Evolutionary conservation across 2,113 vertebrate genomes (phyloP).

Genomic region (Struthio camelus): DNA sequence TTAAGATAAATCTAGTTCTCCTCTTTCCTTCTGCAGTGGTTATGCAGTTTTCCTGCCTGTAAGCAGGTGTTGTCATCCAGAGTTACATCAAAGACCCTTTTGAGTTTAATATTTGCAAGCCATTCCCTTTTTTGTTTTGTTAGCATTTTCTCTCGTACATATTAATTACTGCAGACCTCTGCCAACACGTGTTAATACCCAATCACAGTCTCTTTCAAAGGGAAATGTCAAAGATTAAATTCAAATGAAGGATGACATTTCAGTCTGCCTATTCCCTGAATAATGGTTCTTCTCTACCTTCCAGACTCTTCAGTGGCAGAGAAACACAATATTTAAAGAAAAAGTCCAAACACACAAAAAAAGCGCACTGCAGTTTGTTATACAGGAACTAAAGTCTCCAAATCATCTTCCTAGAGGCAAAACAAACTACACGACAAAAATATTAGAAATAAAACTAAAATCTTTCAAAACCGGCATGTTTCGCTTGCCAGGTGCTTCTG

Average conservation of each 20-base stretch:
- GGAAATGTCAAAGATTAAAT: constrained; percentile 38
- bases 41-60: background rate
- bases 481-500: background rate
- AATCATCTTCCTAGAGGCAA: background rate
- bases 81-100: constrained; percentile 24
- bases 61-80: background rate
- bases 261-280: background rate
- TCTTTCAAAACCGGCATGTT: background rate
- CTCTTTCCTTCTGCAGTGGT: background rate
- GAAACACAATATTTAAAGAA: background rate
- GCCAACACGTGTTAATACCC: constrained; percentile 13
- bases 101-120: constrained; percentile 34
- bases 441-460: background rate
- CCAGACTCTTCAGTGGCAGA: background rate
- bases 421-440: background rate
- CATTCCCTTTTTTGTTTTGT: constrained; percentile 55
- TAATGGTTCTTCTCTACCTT: background rate
- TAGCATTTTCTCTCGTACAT: constrained; percentile 9
- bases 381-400: background rate
- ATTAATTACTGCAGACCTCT: constrained; percentile 44
- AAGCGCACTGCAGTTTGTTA: fast-evolving
- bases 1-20: background rate
- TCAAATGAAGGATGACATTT: constrained; percentile 52
- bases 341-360: background rate
- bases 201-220: constrained; percentile 23